Percentiles rank a stretch among this genome's conserved stretches.
Evolutionary conservation across 1,140 invertebrate genomes (phyloP).

Genomic region (Nomia melanderi): DNA sequence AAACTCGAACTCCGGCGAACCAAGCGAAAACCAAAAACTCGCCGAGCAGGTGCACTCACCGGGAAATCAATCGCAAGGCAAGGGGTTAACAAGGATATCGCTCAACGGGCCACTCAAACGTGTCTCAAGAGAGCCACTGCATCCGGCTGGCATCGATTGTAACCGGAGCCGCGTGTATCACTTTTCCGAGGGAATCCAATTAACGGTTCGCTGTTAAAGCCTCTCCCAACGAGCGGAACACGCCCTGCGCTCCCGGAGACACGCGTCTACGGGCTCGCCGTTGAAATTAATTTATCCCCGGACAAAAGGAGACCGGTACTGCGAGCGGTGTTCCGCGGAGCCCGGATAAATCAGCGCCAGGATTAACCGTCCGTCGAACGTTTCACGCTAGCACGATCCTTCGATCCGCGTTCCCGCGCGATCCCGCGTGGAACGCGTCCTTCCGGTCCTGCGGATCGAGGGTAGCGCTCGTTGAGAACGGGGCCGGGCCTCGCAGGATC

Average conservation of each 20-base stretch:
- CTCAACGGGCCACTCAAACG: no score
- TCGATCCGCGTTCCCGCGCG: no score
- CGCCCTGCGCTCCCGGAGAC: neutral
- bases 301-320: neutral
- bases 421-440: no score
- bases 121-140: no score
- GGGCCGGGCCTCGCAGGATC: slow-evolving; percentile 17
- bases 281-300: neutral
- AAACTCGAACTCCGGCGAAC: no score
- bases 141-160: no score
- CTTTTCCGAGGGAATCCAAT: neutral
- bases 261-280: neutral
- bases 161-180: neutral
- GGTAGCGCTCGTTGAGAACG: neutral
- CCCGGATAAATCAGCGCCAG: neutral
- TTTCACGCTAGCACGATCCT: no score
- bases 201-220: neutral
- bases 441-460: neutral
- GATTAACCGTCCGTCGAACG: neutral
- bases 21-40: no score
- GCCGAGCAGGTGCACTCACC: no score
- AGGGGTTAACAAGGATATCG: no score
- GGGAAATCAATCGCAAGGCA: no score
- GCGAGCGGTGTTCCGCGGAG: neutral
- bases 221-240: neutral